Conservation (phyloP, 2,113 vertebrate genomes). For the Anolis carolinensis region DNA sequence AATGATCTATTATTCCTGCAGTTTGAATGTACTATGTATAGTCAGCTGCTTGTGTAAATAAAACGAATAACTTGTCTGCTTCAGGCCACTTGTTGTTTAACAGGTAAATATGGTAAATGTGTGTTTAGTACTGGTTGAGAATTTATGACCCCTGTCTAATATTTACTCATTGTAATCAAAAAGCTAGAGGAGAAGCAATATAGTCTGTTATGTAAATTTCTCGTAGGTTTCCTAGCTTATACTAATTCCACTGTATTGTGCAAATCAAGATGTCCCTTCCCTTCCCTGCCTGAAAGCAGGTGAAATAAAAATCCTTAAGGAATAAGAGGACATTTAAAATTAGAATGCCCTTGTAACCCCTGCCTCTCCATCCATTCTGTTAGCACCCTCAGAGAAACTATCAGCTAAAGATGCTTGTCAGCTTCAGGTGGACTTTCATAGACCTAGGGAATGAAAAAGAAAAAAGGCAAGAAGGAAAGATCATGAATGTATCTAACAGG, state of each 20-base stretch:
- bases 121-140: not conserved
- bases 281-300: not conserved
- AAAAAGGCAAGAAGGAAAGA: too few species aligned
- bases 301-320: slow-evolving; percentile 29
- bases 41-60: not conserved
- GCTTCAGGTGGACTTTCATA: slow-evolving; percentile 15
- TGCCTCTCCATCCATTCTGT: not conserved
- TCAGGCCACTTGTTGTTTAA: not conserved
- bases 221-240: not conserved
- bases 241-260: not conserved
- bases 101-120: slow-evolving; percentile 8
- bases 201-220: not conserved
- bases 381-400: slow-evolving; percentile 7
- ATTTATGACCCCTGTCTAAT: not conserved
- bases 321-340: slow-evolving; percentile 27
- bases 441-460: not conserved
- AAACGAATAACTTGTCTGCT: not conserved
- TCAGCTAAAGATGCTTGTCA: not conserved
- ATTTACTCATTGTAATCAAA: slow-evolving; percentile 28
- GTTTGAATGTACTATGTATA: not conserved
- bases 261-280: not conserved
- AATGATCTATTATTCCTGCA: not conserved
- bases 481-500: too few species aligned
- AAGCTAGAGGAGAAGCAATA: fast-evolving
- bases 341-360: slow-evolving; percentile 27